These are phyloP conservation scores for Synergus umbraculus DNA, from an alignment of 2,888 invertebrate genomes.

Conservation along the genomic window DNA sequence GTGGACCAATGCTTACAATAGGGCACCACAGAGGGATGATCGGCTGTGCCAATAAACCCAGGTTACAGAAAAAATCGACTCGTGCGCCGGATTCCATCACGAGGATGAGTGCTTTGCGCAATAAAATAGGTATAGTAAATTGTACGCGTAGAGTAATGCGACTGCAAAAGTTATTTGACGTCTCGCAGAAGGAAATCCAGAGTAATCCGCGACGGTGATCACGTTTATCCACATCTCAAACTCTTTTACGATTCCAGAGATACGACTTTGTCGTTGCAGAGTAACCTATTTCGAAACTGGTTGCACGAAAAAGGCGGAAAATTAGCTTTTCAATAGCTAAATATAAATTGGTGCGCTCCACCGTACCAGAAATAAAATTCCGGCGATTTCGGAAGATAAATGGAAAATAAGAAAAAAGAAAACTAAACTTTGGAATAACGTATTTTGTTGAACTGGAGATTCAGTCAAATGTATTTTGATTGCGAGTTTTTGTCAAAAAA, in stretches of 20 bases:
- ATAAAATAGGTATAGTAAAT: conserved; percentile 59
- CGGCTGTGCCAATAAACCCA: conserved; percentile 72
- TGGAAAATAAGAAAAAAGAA: not conserved
- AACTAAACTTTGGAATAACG: not conserved
- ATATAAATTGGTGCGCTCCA: conserved; percentile 23
- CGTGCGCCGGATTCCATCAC: conserved; percentile 71
- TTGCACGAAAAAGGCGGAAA: conserved; percentile 27
- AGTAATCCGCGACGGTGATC: conserved; percentile 41
- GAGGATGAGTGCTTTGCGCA: conserved; percentile 72
- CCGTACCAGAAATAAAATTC: conserved; percentile 1
- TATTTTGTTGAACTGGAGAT: not conserved
- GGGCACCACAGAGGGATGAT: conserved; percentile 72
- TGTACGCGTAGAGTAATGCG: not conserved
- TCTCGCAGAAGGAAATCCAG: conserved; percentile 51
- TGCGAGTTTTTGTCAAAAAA: not conserved
- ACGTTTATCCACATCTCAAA: conserved; percentile 24
- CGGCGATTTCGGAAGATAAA: not conserved
- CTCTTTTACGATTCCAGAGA: conserved; percentile 25
- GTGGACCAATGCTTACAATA: conserved; percentile 73
- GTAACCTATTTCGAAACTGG: conserved; percentile 25
- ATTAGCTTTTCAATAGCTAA: conserved; percentile 17
- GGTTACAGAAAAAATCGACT: conserved; percentile 71
- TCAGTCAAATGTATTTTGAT: not conserved
- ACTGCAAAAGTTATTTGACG: conserved; percentile 56
- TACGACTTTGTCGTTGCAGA: conserved; percentile 14